Conservation (phyloP, 2,797 vertebrate species). For the Austrolebias charrua region DNA sequence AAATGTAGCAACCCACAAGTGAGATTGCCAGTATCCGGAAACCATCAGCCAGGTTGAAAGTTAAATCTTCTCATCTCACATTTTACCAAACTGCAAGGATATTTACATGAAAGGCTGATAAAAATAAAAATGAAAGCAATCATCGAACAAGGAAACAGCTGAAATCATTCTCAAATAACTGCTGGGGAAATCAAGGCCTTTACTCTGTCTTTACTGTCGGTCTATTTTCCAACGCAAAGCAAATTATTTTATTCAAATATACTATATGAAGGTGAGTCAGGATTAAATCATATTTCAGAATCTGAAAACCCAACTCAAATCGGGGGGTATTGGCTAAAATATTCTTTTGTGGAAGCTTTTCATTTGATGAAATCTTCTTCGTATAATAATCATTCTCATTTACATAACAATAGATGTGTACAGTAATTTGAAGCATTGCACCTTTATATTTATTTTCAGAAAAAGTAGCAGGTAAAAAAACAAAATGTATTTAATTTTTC, state of each 20-base stretch:
- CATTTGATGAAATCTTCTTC: too few species aligned
- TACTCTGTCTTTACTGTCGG: background rate
- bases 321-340: too few species aligned
- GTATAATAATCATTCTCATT: too few species aligned
- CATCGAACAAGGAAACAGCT: conserved; percentile 1
- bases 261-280: too few species aligned
- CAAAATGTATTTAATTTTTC: too few species aligned
- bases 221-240: background rate
- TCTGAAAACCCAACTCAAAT: too few species aligned
- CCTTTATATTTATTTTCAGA: too few species aligned
- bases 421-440: too few species aligned
- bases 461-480: too few species aligned
- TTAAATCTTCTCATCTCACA: background rate
- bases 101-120: background rate
- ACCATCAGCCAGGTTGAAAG: background rate
- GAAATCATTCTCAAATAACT: background rate
- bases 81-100: background rate
- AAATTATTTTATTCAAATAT: background rate
- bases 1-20: background rate
- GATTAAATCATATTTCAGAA: background rate
- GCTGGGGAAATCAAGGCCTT: background rate
- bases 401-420: too few species aligned
- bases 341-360: too few species aligned
- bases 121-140: background rate
- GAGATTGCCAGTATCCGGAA: conserved; percentile 10